phyloP scores from a whole-genome alignment of 2,797 vertebrate genomes.

The Eulemur mongoz region DNA sequence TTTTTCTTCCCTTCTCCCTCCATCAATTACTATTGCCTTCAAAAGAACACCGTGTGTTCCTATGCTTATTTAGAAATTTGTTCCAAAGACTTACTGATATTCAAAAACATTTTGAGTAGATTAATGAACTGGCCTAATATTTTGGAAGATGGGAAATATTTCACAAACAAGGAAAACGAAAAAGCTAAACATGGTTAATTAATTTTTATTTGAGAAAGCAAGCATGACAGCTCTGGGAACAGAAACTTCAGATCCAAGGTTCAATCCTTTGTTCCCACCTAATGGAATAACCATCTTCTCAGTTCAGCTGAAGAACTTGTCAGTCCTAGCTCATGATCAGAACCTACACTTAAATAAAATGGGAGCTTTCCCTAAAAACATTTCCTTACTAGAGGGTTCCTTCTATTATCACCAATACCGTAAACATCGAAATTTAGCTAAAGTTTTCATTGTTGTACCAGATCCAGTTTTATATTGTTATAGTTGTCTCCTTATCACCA shows the following conservation, averaged over 20 bases:
- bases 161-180: background rate
- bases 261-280: background rate
- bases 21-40: background rate
- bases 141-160: background rate
- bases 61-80: background rate
- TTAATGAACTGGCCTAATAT: background rate
- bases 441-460: background rate
- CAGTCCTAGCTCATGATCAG: background rate
- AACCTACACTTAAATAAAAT: background rate
- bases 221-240: background rate
- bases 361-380: background rate
- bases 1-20: background rate
- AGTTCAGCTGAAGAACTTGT: background rate
- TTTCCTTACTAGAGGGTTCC: background rate
- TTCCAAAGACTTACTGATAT: slow-evolving; percentile 18
- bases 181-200: background rate
- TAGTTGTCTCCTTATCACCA: background rate
- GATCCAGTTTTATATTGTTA: background rate
- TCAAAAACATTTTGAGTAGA: background rate
- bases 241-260: background rate
- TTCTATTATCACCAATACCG: background rate
- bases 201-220: slow-evolving; percentile 19
- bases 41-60: background rate
- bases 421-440: background rate
- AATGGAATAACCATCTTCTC: background rate